These are phyloP conservation scores for Neopelma chrysocephalum DNA, from an alignment of 2,797 vertebrate species.

Conservation along the genomic window DNA sequence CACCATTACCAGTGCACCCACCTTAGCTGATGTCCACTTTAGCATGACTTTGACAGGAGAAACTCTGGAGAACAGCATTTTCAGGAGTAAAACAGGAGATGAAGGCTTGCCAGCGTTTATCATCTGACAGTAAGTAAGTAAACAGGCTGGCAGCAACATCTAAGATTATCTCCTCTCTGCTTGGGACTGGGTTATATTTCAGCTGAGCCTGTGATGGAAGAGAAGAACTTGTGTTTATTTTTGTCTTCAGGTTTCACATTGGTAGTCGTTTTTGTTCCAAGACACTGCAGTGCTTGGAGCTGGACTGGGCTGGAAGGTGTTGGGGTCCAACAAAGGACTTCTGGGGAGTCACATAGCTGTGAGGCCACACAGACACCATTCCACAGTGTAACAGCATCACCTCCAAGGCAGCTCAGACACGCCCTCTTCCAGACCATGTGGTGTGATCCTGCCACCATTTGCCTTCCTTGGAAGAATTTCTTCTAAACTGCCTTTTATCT, in stretches of 20 bases:
- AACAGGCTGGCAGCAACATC: background rate
- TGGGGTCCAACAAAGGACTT: background rate
- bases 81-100: background rate
- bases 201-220: background rate
- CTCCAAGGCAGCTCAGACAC: background rate
- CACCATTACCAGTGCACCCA: background rate
- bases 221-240: background rate
- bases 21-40: background rate
- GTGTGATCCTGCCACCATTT: background rate
- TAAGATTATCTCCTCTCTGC: background rate
- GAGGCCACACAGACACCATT: fast-evolving
- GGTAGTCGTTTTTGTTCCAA: background rate
- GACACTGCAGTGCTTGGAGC: background rate
- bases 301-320: background rate
- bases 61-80: background rate
- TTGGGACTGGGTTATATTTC: background rate
- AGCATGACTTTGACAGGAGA: background rate
- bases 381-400: background rate
- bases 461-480: background rate
- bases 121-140: background rate
- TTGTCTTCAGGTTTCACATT: background rate
- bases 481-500: background rate
- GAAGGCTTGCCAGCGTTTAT: background rate
- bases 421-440: fast-evolving
- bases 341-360: background rate